phyloP scores from a whole-genome alignment of 1,140 invertebrate species.

The Rhynchophorus ferrugineus region DNA sequence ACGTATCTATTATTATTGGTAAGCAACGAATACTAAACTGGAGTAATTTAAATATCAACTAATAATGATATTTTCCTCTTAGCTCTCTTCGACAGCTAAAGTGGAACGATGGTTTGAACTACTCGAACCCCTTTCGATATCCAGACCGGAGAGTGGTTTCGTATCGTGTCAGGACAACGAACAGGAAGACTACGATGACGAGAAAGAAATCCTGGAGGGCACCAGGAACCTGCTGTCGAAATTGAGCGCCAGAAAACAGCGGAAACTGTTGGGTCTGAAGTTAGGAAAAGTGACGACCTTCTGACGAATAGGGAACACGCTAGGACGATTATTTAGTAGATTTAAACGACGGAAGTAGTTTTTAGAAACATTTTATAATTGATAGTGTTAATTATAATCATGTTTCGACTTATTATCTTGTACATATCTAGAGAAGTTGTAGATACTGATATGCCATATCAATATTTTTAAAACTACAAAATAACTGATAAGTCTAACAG shows the following conservation, averaged over 20 bases:
- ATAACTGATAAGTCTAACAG: no score
- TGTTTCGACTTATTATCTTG: no score
- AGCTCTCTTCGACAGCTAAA: slow-evolving; percentile 63
- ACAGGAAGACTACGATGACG: slow-evolving; percentile 39
- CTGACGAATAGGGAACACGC: slow-evolving; percentile 36
- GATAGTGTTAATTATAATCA: background rate
- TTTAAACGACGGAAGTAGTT: slow-evolving; percentile 9
- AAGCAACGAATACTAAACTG: no score
- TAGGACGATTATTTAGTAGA: slow-evolving; percentile 12
- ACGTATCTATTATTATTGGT: no score
- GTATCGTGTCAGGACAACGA: slow-evolving; percentile 49
- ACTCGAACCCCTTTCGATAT: slow-evolving; percentile 52
- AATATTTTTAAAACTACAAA: no score
- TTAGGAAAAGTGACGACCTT: slow-evolving; percentile 59
- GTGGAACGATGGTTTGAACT: slow-evolving; percentile 67
- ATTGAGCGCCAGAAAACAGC: slow-evolving; percentile 57
- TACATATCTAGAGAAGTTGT: no score
- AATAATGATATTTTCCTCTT: no score
- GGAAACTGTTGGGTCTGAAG: slow-evolving; percentile 53
- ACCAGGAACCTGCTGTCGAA: slow-evolving; percentile 53
- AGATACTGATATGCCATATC: no score
- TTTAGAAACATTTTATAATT: background rate
- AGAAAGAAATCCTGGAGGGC: slow-evolving; percentile 47
- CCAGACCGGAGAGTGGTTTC: slow-evolving; percentile 63
- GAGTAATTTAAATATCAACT: no score